phyloP scores from a whole-genome alignment of 2,113 vertebrate species.

The Bambusicola thoracicus region DNA sequence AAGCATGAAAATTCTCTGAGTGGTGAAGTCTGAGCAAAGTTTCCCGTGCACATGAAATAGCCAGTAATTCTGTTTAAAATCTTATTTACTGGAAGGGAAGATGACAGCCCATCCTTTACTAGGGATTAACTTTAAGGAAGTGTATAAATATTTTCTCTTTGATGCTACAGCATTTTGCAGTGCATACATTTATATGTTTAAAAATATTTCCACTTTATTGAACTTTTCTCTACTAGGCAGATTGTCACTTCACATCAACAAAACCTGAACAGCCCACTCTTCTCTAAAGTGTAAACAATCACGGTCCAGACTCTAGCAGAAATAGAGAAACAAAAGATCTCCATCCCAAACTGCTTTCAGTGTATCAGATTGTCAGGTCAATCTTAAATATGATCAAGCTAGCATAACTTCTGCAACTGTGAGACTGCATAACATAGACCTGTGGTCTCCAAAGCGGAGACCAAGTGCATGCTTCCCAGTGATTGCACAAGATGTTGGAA shows the following conservation, averaged over 20 bases:
- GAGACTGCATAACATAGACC: background rate
- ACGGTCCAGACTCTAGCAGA: background rate
- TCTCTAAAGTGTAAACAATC: background rate
- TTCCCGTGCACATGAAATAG: background rate
- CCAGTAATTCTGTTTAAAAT: background rate
- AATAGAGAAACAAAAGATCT: background rate
- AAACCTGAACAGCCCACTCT: background rate
- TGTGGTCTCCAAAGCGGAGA: background rate
- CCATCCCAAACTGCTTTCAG: background rate
- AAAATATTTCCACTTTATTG: background rate
- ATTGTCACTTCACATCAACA: background rate
- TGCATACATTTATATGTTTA: background rate
- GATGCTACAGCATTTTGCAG: background rate
- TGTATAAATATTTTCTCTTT: background rate
- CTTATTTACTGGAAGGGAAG: background rate
- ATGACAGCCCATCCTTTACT: background rate
- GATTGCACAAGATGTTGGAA: background rate
- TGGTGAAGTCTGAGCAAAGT: conserved; percentile 32
- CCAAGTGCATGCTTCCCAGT: background rate
- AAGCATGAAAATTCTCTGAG: conserved; percentile 40
- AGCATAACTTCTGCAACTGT: background rate
- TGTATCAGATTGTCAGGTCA: background rate
- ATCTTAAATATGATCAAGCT: background rate
- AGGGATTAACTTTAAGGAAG: background rate
- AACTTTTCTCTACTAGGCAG: background rate